Percentiles rank a stretch among this genome's conserved stretches.
Conservation (phyloP, 2,113 vertebrate species). For the Microcebus griseorufus region DNA sequence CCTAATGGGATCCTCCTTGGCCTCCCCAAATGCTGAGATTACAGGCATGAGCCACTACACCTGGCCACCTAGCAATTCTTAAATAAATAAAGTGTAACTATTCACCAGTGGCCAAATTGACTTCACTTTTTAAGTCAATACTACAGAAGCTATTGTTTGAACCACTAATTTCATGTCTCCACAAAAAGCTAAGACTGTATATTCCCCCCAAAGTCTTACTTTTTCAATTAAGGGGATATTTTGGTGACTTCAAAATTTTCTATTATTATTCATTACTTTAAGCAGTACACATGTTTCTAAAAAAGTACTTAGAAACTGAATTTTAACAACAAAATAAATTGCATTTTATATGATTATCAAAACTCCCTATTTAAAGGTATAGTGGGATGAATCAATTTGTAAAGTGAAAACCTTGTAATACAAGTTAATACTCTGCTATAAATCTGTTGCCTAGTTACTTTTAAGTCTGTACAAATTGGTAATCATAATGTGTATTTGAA, state of each 20-base stretch:
- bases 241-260: background rate
- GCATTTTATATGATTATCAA: background rate
- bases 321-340: background rate
- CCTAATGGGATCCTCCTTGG: too few species aligned
- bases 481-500: constrained; percentile 22
- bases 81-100: constrained; percentile 12
- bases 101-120: background rate
- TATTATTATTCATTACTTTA: background rate
- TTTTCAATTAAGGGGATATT: background rate
- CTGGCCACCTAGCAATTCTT: background rate
- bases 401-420: background rate
- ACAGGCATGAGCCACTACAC: too few species aligned
- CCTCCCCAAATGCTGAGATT: too few species aligned
- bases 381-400: background rate
- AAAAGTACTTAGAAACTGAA: constrained; percentile 20
- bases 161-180: background rate
- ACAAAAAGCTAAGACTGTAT: background rate
- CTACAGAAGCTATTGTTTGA: background rate
- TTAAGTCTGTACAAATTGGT: background rate
- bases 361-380: background rate
- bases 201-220: background rate
- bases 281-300: background rate
- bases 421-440: background rate
- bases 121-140: background rate
- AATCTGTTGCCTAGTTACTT: background rate